Percentiles rank a stretch among this genome's conserved stretches.
Conservation (phyloP, 2,888 invertebrate genomes). For the Trimorus sp. region DNA sequence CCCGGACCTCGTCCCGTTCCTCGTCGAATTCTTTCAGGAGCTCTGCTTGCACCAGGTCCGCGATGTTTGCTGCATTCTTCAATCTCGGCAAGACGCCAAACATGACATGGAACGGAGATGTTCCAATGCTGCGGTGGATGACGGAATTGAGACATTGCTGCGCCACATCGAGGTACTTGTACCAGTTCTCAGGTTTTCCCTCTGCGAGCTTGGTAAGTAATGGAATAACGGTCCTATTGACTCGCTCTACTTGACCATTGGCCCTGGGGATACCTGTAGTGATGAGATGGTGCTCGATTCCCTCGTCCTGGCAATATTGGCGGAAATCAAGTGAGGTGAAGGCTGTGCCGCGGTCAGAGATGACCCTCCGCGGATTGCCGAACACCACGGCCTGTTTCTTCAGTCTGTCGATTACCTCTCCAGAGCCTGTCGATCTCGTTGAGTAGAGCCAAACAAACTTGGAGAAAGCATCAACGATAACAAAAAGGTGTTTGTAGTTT, state of each 20-base stretch:
- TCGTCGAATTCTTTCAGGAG: too few relatives aligned
- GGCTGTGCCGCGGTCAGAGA: background rate
- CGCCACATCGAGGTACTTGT: background rate
- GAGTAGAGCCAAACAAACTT: conserved; percentile 2
- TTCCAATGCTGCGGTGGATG: background rate
- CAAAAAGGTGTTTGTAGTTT: background rate
- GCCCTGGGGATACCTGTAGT: background rate
- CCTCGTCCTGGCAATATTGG: background rate
- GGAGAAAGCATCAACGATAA: background rate
- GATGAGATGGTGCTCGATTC: background rate
- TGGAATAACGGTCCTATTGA: background rate
- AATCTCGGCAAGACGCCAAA: background rate
- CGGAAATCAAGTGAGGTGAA: too few relatives aligned
- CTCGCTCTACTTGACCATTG: background rate
- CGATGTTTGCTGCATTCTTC: too few relatives aligned
- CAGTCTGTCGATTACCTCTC: background rate
- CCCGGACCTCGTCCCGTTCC: too few relatives aligned
- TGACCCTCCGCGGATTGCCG: background rate
- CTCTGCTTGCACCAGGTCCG: too few relatives aligned
- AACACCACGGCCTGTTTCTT: background rate
- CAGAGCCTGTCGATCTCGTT: background rate
- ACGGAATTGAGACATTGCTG: background rate
- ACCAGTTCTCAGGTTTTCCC: background rate
- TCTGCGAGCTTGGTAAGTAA: background rate
- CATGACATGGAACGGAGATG: background rate